Base-by-base conservation (phyloP, 2,888 invertebrate species). In the Tipula vernalis region DNA sequence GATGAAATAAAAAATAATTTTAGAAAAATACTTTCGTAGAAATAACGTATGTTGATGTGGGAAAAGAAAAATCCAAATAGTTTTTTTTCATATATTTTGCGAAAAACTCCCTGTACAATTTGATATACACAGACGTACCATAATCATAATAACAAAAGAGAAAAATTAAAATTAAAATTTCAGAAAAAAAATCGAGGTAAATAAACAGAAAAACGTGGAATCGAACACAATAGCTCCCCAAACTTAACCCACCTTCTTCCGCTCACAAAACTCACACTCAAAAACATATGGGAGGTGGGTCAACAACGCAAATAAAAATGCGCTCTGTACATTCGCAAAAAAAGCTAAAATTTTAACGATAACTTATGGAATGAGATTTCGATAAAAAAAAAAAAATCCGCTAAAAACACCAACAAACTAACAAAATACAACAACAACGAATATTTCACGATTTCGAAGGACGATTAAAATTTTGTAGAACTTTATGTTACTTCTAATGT, bases 401-500 rank as follows among this genome's bases (percentile, higher is more conserved):
- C 71, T 28, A 71, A 71, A 71, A 71, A 71, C 28, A 71, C 28
- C 28, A 71, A 71, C 71, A 71, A 71, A 71, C 71, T 71, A 71
- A 15, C 51, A 71, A 71, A 18, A 71, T 5, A 71, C 18, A 71
- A 71, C 28, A 71, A 71, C 71, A 28, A 71, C 28, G 28, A 28
- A 28, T 12, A 28, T 28, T 57, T 71, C 71, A 71, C 28, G 71
- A 71, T 84, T 84, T 39, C 84, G 84, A 84, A 39, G 84, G 84
- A 84, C 84, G 84, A 84, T 84, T 84, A 84, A 84, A 84, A 84
- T 84, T 84, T 36, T 84, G 84, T 71, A 71, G 71, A 71, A 71
- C 71, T 71, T 71, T 71, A 71, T 71, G 71, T 71, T 71, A 71
- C 28, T 28, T 71, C 71, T 71, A 71, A 71, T 28, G 71, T 71